Conservation (phyloP, 2,113 vertebrate species). For the Laticauda colubrina region DNA sequence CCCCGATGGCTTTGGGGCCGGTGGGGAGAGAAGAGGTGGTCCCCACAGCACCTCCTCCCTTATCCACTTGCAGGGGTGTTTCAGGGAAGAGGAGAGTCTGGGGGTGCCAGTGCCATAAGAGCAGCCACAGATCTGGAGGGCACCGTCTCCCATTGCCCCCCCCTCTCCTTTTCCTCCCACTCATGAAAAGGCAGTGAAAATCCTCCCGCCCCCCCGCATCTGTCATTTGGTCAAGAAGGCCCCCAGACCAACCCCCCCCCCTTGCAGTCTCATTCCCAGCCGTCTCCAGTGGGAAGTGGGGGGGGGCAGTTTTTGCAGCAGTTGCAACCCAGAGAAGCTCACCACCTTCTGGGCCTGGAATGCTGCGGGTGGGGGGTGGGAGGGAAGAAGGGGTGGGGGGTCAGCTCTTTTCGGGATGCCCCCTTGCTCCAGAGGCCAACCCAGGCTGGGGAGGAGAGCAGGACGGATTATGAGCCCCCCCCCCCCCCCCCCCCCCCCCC, state of each 20-base stretch:
- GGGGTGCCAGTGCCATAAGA: not conserved
- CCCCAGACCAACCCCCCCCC: not conserved
- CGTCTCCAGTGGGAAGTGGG: fast-evolving
- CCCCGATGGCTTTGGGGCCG: not conserved
- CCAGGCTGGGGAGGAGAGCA: not conserved
- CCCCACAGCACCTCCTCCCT: not conserved
- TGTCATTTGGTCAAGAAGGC: not conserved
- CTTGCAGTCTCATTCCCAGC: not conserved
- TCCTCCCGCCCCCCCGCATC: not conserved
- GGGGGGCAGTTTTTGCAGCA: not conserved
- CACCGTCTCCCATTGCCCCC: not conserved
- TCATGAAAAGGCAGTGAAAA: not conserved
- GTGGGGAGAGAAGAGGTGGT: not conserved
- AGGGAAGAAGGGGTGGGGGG: not conserved
- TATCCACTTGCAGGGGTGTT: not conserved
- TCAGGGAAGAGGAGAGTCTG: not conserved
- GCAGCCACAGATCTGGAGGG: not conserved
- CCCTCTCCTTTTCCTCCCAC: not conserved
- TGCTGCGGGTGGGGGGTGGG: not conserved
- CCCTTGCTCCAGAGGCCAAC: not conserved
- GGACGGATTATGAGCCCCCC: no score
- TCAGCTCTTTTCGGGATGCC: not conserved
- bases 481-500: no score
- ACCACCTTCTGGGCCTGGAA: not conserved
- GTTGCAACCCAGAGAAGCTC: not conserved